Percentiles rank a stretch among this genome's conserved stretches.
Evolutionary conservation across 2,888 invertebrate genomes (phyloP).

Genomic region (Mesorhabditis sp.): DNA sequence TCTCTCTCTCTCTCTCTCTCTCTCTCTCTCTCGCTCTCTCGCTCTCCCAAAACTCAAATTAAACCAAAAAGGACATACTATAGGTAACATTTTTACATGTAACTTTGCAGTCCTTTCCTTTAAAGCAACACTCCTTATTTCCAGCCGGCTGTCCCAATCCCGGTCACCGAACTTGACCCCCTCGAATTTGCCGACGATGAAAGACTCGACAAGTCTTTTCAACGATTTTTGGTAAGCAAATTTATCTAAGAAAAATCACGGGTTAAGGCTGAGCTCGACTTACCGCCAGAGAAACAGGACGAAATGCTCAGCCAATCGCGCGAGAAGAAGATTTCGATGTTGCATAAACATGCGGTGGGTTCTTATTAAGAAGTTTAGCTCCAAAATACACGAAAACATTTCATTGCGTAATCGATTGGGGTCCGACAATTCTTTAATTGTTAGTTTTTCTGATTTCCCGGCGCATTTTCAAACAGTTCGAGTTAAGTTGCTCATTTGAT

Average conservation of each 20-base stretch:
- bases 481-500: too few species aligned
- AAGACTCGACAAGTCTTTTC: constrained; percentile 13
- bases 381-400: too few species aligned
- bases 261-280: constrained; percentile 43
- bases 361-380: neutral
- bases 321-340: constrained; percentile 48
- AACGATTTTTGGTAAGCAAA: constrained; percentile 19
- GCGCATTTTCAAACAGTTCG: too few species aligned
- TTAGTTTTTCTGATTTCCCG: too few species aligned
- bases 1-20: too few species aligned
- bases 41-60: too few species aligned
- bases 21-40: too few species aligned
- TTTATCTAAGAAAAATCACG: neutral
- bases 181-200: constrained; percentile 11
- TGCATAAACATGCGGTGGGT: constrained; percentile 35
- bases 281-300: constrained; percentile 44
- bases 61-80: too few species aligned
- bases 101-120: too few species aligned
- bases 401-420: constrained; percentile 1
- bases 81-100: too few species aligned
- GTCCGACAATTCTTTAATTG: neutral
- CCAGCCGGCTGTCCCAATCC: constrained; percentile 12
- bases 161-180: constrained; percentile 10
- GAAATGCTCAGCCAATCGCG: constrained; percentile 41
- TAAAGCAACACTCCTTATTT: too few species aligned